Evolutionary conservation across 2,888 invertebrate species (phyloP), one percentile per base, ranked within the genome.

Genomic region (Apotomis turbidana): DNA sequence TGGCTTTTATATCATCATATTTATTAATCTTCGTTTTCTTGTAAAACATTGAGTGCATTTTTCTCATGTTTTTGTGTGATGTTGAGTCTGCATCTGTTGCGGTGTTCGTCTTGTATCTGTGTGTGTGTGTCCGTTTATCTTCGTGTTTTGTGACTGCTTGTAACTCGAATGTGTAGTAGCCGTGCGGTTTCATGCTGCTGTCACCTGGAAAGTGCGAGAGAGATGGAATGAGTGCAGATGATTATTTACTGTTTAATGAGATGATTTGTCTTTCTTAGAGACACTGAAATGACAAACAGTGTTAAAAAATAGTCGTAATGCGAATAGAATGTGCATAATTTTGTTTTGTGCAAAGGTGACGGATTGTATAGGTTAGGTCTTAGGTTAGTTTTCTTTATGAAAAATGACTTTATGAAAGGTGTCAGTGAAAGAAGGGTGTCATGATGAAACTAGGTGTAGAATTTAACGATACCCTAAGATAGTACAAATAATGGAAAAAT

Each of bases 191-290:
- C 73, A 78, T 76, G 69, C 71, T 72, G 12, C 78, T 75, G 51
- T 85, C 85, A 84, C 87, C 89, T 89, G 88, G 4, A 38, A 85
- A 83, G 76, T 73, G 71, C 70, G 76, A 63, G 36, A 68, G 52
- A 68, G 71, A 36, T 57, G 55, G 8, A 27, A 57, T 66, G 57
- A 66, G 66, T 66, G 66, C 55, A 66, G 64, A 44, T 0, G 41
- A 27, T 27, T 61, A 51, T 44, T 27, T 61, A 51, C 51, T 41
- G 41, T 41, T 41, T 41, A 41, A 41, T 1, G 5, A 41, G 41
- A 6, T 41, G 2, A 2, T 27, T 27, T 27, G 27, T 27, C 2
- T 2, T 27, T 27, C 1, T 27, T 27, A 27, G 27, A 27, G 27
- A 2, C 27, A 27, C 1, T 27, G 27, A 27, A 27, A 27, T 27